Evolutionary conservation across 1,140 invertebrate species (phyloP).

Genomic region (Pachypeltis micranthus): DNA sequence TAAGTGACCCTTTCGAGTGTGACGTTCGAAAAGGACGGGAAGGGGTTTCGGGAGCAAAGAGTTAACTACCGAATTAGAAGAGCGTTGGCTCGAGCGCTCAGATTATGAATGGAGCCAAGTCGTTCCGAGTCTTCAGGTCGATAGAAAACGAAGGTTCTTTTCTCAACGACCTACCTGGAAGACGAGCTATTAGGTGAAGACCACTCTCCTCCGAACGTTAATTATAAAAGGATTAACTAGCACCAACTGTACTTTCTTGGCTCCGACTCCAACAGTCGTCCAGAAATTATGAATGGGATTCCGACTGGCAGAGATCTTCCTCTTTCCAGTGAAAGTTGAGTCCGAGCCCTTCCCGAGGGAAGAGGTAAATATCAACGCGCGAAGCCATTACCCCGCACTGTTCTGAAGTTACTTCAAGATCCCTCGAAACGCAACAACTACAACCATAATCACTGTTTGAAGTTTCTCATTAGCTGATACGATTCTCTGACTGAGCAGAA

Average conservation of each 20-base stretch:
- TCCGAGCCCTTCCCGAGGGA: too few relatives aligned
- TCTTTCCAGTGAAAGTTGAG: too few relatives aligned
- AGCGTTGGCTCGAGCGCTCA: not conserved
- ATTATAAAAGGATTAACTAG: not conserved
- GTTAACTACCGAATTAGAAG: not conserved
- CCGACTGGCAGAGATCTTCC: too few relatives aligned
- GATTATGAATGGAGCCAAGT: not conserved
- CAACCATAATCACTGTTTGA: too few relatives aligned
- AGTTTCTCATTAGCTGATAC: too few relatives aligned
- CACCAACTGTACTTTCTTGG: not conserved
- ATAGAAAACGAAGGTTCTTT: not conserved
- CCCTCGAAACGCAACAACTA: too few relatives aligned
- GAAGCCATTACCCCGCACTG: too few relatives aligned
- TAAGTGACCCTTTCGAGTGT: not conserved
- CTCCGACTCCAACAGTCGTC: too few relatives aligned
- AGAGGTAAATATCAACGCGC: too few relatives aligned
- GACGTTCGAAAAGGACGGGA: not conserved
- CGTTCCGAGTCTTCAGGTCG: not conserved
- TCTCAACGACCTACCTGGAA: not conserved
- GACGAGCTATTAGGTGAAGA: not conserved
- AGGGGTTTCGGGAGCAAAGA: not conserved
- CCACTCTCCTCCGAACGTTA: not conserved
- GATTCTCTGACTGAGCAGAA: too few relatives aligned
- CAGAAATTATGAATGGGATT: not conserved
- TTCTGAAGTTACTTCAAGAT: too few relatives aligned